Conservation (phyloP, 1,140 invertebrate species). For the Brachionus koreanus region DNA sequence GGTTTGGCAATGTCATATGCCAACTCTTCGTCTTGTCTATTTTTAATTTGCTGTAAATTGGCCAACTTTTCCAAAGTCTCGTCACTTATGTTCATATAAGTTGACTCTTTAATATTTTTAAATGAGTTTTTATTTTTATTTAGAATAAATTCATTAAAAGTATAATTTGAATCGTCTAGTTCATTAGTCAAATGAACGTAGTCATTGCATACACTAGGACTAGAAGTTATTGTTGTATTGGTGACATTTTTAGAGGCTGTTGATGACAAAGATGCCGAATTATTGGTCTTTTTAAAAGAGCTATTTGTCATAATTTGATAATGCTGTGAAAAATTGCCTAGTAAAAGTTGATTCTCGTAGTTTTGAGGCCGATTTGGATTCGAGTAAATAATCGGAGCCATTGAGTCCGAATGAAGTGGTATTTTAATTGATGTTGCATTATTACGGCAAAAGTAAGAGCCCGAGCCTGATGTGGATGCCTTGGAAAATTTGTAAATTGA, state of each 20-base stretch:
- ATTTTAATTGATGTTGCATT: neutral
- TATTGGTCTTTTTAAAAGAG: neutral
- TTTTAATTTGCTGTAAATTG: conserved; percentile 14
- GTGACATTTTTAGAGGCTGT: conserved; percentile 1
- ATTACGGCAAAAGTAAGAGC: neutral
- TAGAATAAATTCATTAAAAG: neutral
- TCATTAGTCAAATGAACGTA: neutral
- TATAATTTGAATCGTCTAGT: conserved; percentile 14
- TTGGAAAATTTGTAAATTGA: conserved; percentile 23
- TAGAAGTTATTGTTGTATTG: neutral
- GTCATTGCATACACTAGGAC: neutral
- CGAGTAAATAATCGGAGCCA: neutral
- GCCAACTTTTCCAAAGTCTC: neutral
- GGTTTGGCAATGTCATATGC: conserved; percentile 25
- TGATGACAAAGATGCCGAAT: conserved; percentile 16
- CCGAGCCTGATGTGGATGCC: neutral
- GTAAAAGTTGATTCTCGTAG: neutral
- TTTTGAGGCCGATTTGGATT: neutral
- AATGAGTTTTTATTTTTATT: neutral
- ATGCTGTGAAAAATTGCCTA: neutral
- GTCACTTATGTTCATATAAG: neutral
- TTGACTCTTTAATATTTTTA: neutral
- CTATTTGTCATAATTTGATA: neutral
- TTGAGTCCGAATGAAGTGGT: neutral
- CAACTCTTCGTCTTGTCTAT: conserved; percentile 23